phyloP scores from a whole-genome alignment of 1,140 invertebrate genomes.

The Idris sp. region DNA sequence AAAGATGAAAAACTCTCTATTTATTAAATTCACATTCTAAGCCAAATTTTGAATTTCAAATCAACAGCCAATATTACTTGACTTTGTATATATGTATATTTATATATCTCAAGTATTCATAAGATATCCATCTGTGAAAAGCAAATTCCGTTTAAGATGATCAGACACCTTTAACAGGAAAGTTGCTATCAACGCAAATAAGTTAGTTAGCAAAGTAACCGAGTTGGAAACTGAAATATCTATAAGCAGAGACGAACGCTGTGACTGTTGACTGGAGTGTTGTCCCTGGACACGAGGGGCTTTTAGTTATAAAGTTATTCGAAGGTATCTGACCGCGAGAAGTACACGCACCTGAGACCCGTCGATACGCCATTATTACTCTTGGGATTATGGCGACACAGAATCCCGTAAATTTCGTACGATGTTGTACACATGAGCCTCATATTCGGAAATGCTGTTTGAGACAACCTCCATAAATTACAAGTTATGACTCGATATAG shows the following conservation, averaged over 20 bases:
- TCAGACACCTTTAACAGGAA: no score
- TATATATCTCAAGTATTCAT: no score
- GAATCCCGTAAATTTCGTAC: slow-evolving; percentile 38
- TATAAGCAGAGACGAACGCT: slow-evolving; percentile 2
- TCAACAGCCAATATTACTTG: no score
- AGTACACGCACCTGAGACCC: slow-evolving; percentile 46
- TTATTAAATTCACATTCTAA: no score
- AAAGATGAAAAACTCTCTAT: no score
- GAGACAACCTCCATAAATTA: slow-evolving; percentile 45
- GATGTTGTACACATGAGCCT: slow-evolving; percentile 27
- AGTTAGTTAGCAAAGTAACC: slow-evolving; percentile 19
- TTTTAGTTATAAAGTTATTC: slow-evolving; percentile 41
- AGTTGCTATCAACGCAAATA: slow-evolving; percentile 1
- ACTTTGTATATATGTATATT: no score
- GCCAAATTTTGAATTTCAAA: no score
- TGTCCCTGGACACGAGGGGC: slow-evolving; percentile 15
- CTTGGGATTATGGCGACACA: no score
- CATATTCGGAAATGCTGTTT: slow-evolving; percentile 45
- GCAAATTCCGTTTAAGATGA: no score
- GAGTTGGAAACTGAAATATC: slow-evolving; percentile 22
- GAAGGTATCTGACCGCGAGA: slow-evolving; percentile 46
- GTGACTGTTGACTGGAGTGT: slow-evolving; percentile 32
- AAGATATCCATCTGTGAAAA: no score
- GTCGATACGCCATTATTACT: slow-evolving; percentile 20
- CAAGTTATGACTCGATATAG: slow-evolving; percentile 33